Evolutionary conservation across 1,140 invertebrate species (phyloP), one percentile per base, ranked within the genome.

Genomic region (Zeugodacus cucurbitae): DNA sequence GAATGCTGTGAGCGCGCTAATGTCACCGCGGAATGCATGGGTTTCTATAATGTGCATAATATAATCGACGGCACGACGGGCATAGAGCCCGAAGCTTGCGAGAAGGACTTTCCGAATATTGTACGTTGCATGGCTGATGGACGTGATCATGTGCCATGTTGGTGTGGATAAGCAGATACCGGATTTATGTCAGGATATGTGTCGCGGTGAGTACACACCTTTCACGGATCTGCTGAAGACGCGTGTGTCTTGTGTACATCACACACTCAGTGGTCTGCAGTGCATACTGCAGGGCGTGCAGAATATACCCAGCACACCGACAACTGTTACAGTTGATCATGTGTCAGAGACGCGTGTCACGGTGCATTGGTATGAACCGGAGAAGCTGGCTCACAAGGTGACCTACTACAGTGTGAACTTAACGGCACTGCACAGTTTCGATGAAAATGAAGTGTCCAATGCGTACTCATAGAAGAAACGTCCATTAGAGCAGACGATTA

Each of bases 201-300:
- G 97, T 91, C 93, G 96, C n/a, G 97, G 97, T 54, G 96, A 97
- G 90, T 97, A 97, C 92, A 97, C 96, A 0, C 95, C 96, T 0
- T 96, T 97, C n/a, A 97, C 96, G 0, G 96, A 97, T 91, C 96
- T 96, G 88, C 96, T 97, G 29, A 96, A 97, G 93, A 96, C 97
- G 3, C 96, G 97, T 89, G 97, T 97, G 91, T 97, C 96, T 2
- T 98, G 97, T 91, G 96, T 96, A 1, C 95, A 96, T 3, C 97
- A 97, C 90, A 97, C 97, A n/a, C 95, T 97, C 90, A 95, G 96
- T 89, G 97, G 97, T 0, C 93, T 97, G 10, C 96, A 96, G 88
- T 97, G 97, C 91, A 97, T 97, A 87, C 95, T 96, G 10, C 96
- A 97, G 93, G 97, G 97, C 87, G 96, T 97, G 87, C 96, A 96